Evolutionary conservation across 2,113 vertebrate genomes (phyloP).

Genomic region (Nothobranchius kuhntae): DNA sequence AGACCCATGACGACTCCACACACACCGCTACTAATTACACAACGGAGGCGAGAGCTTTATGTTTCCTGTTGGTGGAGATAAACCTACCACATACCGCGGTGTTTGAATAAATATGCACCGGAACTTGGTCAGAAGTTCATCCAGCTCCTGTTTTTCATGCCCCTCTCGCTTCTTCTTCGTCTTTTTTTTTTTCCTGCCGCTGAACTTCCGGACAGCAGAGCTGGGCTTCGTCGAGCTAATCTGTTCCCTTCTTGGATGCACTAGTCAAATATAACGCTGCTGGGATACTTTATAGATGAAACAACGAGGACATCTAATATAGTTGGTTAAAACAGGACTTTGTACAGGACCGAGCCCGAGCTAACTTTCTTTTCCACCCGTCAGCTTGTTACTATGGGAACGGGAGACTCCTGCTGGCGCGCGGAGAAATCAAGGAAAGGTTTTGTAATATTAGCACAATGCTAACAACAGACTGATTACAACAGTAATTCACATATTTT

Average conservation of each 20-base stretch:
- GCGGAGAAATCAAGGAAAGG: slow-evolving; percentile 30
- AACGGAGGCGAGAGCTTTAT: not conserved
- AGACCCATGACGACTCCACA: slow-evolving; percentile 84
- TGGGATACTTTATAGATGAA: too few species aligned
- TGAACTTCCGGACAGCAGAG: slow-evolving; percentile 74
- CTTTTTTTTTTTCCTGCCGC: slow-evolving; percentile 34
- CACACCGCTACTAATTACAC: not conserved
- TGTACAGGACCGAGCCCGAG: not conserved
- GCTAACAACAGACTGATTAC: not conserved
- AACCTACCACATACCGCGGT: not conserved
- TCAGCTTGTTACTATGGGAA: slow-evolving; percentile 66
- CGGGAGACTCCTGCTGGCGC: slow-evolving; percentile 72
- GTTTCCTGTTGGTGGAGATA: not conserved
- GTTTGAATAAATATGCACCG: slow-evolving; percentile 3
- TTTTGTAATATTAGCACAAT: too few species aligned
- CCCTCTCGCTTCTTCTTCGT: slow-evolving; percentile 47
- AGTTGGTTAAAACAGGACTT: not conserved
- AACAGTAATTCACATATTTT: too few species aligned
- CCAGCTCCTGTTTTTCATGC: slow-evolving; percentile 57
- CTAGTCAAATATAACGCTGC: not conserved
- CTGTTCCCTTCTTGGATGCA: not conserved
- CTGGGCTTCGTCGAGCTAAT: not conserved
- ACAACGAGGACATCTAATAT: not conserved
- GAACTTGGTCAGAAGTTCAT: slow-evolving; percentile 2
- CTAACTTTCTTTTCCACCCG: slow-evolving; percentile 16